phyloP scores from a whole-genome alignment of 1,140 invertebrate species.

The Agrypnia vestita region DNA sequence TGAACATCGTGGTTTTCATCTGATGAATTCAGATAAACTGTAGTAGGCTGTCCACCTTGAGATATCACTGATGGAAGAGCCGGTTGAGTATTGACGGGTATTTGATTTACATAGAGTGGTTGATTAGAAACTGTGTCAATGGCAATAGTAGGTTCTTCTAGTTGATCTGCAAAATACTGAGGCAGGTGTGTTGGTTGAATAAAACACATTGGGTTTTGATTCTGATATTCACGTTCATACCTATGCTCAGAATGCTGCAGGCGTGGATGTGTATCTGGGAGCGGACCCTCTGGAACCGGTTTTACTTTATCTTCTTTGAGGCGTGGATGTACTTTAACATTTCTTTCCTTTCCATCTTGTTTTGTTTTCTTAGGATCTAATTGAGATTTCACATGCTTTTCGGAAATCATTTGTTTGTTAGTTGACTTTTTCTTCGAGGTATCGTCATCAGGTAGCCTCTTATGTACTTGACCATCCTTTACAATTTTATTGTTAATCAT shows the following conservation, averaged over 20 bases:
- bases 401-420: slow-evolving; percentile 41
- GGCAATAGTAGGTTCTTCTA: slow-evolving; percentile 64
- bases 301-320: slow-evolving; percentile 70
- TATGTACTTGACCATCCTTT: slow-evolving; percentile 57
- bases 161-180: slow-evolving; percentile 77
- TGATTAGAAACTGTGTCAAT: slow-evolving; percentile 65
- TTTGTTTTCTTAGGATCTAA: slow-evolving; percentile 66
- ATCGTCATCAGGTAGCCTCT: slow-evolving; percentile 59
- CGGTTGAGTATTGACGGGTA: slow-evolving; percentile 51
- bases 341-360: slow-evolving; percentile 67
- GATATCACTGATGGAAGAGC: slow-evolving; percentile 51
- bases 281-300: slow-evolving; percentile 69
- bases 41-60: slow-evolving; percentile 55
- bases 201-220: slow-evolving; percentile 76
- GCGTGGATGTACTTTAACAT: slow-evolving; percentile 67
- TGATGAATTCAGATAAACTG: slow-evolving; percentile 56
- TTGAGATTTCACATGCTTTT: slow-evolving; percentile 67
- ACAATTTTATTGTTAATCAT: slow-evolving; percentile 67
- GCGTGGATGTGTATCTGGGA: slow-evolving; percentile 77
- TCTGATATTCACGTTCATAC: slow-evolving; percentile 78
- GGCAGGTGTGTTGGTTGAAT: slow-evolving; percentile 78
- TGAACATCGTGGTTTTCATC: slow-evolving; percentile 8
- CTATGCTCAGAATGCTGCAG: slow-evolving; percentile 84
- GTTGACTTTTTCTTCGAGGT: slow-evolving; percentile 53
- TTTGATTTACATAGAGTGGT: slow-evolving; percentile 70